Evolutionary conservation across 2,888 invertebrate genomes (phyloP), one percentile per base, ranked within the genome.

Genomic region (Synergus japonicus): DNA sequence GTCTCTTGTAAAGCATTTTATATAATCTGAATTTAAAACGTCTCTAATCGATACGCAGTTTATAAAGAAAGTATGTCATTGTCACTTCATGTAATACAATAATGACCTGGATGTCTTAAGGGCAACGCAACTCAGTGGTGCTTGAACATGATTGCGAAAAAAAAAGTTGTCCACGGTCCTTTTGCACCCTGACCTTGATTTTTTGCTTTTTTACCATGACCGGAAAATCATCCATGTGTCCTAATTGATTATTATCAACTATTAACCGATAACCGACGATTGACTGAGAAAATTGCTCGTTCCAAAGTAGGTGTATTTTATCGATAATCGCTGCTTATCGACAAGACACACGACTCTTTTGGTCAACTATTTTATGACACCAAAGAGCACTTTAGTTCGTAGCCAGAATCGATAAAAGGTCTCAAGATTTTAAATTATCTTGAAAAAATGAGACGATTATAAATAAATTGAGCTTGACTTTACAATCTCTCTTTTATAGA

Each of bases 41-140:
- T 22, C 60, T 29, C 22, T 13, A 60, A 60, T 60, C 60, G 60
- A 54, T 54, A 10, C 9, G 0, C 4, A 12, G n/a, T 15, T 54
- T n/a, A 54, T 37, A 29, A 13, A 13, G 44, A 54, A 69, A 73
- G 73, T 73, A 37, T 73, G 73, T 73, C 73, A 73, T 49, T 73
- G 73, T 54, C 73, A 41, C 22, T 46, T n/a, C n/a, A 13, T n/a
- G 9, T 37, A 54, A 49, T 73, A 54, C 73, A 73, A 69, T 54
- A 37, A 69, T 69, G 18, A 73, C 49, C 37, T 49, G 54, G n/a
- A 54, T 41, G n/a, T 37, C 10, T 37, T 54, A 54, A 73, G 54
- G 69, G 37, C 37, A 54, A 54, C 37, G n/a, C 29, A 49, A 49
- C 29, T 29, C 13, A 9, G 15, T 29, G 22, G 8, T 12, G 22